Evolutionary conservation across 2,888 invertebrate species (phyloP), one percentile per base, ranked within the genome.

Genomic region (Dione juno): DNA sequence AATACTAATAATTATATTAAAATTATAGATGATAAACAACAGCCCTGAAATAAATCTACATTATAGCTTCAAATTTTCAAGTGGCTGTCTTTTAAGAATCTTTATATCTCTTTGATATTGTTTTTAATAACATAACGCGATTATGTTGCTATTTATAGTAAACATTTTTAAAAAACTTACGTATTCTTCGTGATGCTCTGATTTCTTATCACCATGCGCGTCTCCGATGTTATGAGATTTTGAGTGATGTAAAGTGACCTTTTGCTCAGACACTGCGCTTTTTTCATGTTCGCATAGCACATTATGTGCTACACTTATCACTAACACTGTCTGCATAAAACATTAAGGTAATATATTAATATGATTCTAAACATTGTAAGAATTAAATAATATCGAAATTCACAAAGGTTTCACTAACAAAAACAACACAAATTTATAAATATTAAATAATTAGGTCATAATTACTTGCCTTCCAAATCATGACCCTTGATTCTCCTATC

Each of bases 391-490:
- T 16, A 16, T 54, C 10, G 7, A 57, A 57, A 6, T 37, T 57
- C 57, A 54, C 35, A 8, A 54, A 35, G 35, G 28, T 0, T 54
- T 16, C 16, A 16, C 16, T 19, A 19, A n/a, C 28, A 1, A 10
- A 6, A 28, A 19, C 3, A 61, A n/a, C 13, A 16, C 16, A 11
- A 37, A 19, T 37, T 0, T 28, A n/a, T 14, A 9, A 19, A 59
- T 9, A 43, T 43, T 61, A 48, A 16, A 43, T 57, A 63, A 57
- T 52, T 61, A 68, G 71, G 71, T 73, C 73, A 70, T 54, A 53
- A 45, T 50, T 59, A 59, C 41, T 69, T 75, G 77, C 78, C 77
- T 78, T 77, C 73, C 71, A 76, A 75, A 76, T 69, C 77, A 78
- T 78, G 69, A 70, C 69, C 63, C 66, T 71, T 64, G 69, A 53